Base-by-base conservation (phyloP, 2,113 vertebrate genomes). In the Conger conger region DNA sequence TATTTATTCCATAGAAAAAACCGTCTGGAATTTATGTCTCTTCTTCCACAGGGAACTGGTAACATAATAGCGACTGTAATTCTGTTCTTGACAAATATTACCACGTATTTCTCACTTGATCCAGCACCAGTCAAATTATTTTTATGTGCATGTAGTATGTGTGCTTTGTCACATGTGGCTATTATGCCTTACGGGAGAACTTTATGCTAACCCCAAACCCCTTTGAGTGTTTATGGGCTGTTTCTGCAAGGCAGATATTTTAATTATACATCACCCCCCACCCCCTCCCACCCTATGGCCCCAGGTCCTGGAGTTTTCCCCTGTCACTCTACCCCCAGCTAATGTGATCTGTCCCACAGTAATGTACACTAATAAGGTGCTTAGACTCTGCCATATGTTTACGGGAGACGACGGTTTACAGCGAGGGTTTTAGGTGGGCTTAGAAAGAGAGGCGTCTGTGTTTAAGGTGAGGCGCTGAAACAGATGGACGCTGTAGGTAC, bases 361-460 rank as follows among this genome's bases (percentile, higher is more conserved):
- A 93, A 95, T 93, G 88, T 87, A 93, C 90, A 93, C 91, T 93
- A 88, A 91, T 92, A 94, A 93, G 89, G 90, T 92, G 89, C 92
- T 94, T 94, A 94, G 90, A 83, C 88, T 54, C 83, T 4, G 85
- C 90, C 95, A 95, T 95, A 94, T 95, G 94, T 88, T 91, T 86
- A 77, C 50, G 83, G 85, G 84, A 92, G 92, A 93, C 90, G 85
- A 84, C 92, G 89, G 89, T 88, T 88, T 90, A 80, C 81, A 89
- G 89, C 42, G 40, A 89, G 42, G 84, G 79, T 78, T 87, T 88
- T 88, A 35, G 88, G 90, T 88, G 88, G 88, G 92, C 92, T 95
- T 93, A 93, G 18, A 50, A 77, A 79, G 88, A 54, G 86, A 86
- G 84, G 86, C 87, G 91, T 92, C 90, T 92, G 89, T 82, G 85